phyloP scores from a whole-genome alignment of 2,888 invertebrate species.

The Dichetophora obliterata region DNA sequence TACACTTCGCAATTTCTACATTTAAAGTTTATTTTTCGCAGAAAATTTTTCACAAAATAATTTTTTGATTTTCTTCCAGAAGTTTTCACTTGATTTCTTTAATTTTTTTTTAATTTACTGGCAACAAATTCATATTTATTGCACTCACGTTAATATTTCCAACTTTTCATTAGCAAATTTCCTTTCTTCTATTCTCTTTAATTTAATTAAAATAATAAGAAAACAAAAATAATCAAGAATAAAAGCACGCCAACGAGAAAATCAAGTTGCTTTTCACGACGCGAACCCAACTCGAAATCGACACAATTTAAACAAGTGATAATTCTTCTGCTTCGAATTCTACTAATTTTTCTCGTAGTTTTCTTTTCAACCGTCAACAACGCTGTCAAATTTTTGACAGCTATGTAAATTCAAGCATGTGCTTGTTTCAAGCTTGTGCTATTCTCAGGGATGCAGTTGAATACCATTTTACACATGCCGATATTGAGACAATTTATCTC shows the following conservation, averaged over 20 bases:
- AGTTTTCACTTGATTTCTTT: not conserved
- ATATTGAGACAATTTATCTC: too few species aligned
- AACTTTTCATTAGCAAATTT: conserved; percentile 20
- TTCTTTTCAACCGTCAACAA: not conserved
- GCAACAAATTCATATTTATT: not conserved
- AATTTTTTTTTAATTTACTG: not conserved
- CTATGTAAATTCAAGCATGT: not conserved
- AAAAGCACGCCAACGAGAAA: conserved; percentile 14
- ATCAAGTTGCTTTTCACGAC: conserved; percentile 19
- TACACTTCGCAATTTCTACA: too few species aligned
- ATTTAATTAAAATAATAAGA: conserved; percentile 29
- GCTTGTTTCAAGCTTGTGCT: not conserved
- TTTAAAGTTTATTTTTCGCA: not conserved
- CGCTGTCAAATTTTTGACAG: not conserved
- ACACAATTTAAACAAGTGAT: not conserved
- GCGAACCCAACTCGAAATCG: conserved; percentile 21
- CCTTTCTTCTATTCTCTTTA: not conserved
- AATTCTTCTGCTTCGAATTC: conserved; percentile 1
- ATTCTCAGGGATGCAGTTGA: not conserved
- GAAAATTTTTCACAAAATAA: conserved; percentile 13
- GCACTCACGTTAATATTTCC: not conserved
- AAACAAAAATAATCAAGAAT: conserved; percentile 18
- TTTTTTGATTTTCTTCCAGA: conserved; percentile 3
- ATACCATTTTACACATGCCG: too few species aligned
- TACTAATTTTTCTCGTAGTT: conserved; percentile 3